These are phyloP conservation scores for Desmodus rotundus DNA, from an alignment of 2,113 vertebrate species.

Conservation along the genomic window DNA sequence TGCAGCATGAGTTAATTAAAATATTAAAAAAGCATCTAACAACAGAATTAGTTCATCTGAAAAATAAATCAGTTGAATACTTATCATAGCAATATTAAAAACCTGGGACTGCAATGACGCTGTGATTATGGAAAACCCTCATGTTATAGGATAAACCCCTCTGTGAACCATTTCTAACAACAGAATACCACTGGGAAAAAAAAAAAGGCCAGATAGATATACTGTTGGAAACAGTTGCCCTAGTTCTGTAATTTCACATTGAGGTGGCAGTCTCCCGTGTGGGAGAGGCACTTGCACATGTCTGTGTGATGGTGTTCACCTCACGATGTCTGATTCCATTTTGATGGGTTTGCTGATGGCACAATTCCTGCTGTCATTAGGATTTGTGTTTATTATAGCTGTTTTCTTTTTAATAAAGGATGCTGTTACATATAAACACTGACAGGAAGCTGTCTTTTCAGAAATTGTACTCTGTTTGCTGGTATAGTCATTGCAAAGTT, in stretches of 20 bases:
- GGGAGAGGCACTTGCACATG: conserved; percentile 26
- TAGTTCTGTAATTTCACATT: conserved; percentile 49
- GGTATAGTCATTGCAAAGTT: background rate
- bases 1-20: conserved; percentile 20
- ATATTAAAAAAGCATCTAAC: conserved; percentile 19
- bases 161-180: conserved; percentile 34
- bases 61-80: conserved; percentile 20
- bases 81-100: background rate
- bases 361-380: conserved; percentile 34
- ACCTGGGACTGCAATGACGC: background rate
- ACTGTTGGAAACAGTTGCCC: conserved; percentile 38
- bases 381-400: conserved; percentile 65
- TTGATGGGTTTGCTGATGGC: conserved; percentile 60
- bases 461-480: conserved; percentile 29
- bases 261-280: conserved; percentile 44
- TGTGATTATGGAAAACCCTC: background rate
- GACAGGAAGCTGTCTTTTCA: conserved; percentile 49
- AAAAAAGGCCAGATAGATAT: background rate
- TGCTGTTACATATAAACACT: conserved; percentile 52
- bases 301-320: conserved; percentile 31
- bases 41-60: background rate
- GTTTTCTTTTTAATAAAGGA: conserved; percentile 62
- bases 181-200: background rate
- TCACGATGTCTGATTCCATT: conserved; percentile 58
- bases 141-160: background rate